Base-by-base conservation (phyloP, 2,113 vertebrate genomes). In the Vulpes ferrilata region DNA sequence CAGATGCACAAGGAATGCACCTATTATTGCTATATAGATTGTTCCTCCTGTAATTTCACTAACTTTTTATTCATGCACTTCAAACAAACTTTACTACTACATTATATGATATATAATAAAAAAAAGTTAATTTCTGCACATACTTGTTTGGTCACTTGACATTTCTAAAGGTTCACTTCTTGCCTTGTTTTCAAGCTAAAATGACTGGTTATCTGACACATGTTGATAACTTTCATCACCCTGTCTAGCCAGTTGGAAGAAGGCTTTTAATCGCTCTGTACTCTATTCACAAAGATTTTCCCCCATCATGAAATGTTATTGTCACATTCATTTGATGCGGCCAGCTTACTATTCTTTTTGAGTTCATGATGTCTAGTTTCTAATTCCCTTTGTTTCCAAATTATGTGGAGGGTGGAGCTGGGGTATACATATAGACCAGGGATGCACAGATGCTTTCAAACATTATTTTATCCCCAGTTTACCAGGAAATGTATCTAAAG, bases 31-130 rank as follows among this genome's bases (percentile, higher is more conserved):
- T 99, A 97, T 98, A 98, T 99, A 99, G 98, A 99, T 99, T 99
- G 97, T 99, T 99, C 98, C 98, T 99, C 99, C 99, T 99, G 98
- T 99, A 99, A 99, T 99, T 99, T 99, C 99, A 99, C 99, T 99
- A 99, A 99, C 98, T 99, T 99, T 99, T 99, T 99, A 99, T 99
- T 99, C 98, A 99, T 99, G 99, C 99, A 99, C 99, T 99, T 99
- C 99, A 99, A 98, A 99, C 98, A 99, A 98, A 99, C 98, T 99
- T 99, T 99, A 99, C 98, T 99, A 99, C 99, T 99, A 99, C 99
- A 99, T 98, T 99, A 98, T 99, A 98, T 98, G 98, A 98, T 98
- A 98, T 98, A 98, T 98, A 99, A 99, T 98, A 65, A 98, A 98
- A 98, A 67, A 97, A 98, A 74, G 93, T 99, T 98, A 98, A 98